Percentiles rank a stretch among this genome's conserved stretches.
Evolutionary conservation across 2,888 invertebrate genomes (phyloP).

Genomic region (Thereva unica): DNA sequence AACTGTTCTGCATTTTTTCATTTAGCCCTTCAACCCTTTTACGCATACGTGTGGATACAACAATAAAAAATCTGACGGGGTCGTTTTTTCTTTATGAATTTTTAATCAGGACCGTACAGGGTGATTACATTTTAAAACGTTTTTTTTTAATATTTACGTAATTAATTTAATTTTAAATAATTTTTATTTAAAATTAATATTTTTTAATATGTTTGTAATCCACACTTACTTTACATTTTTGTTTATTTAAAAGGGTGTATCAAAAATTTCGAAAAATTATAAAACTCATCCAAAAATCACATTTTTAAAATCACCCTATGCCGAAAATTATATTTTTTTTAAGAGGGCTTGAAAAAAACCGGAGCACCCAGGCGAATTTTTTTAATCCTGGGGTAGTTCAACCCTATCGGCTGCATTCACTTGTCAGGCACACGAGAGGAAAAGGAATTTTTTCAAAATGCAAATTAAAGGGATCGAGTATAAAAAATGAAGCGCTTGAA

Average conservation of each 20-base stretch:
- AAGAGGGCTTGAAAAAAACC: neutral
- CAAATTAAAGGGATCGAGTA: constrained; percentile 32
- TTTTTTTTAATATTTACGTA: neutral
- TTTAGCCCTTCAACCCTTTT: constrained; percentile 24
- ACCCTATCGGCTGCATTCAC: constrained; percentile 32
- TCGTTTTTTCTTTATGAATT: constrained; percentile 24
- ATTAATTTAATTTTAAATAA: too few relatives aligned
- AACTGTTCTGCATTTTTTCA: neutral
- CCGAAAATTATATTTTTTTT: neutral
- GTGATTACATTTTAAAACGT: neutral
- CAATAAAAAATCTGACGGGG: constrained; percentile 18
- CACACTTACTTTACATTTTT: too few relatives aligned
- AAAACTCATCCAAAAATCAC: neutral
- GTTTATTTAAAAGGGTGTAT: neutral
- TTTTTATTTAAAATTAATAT: too few relatives aligned
- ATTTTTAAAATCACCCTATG: constrained; percentile 3
- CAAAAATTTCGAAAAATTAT: constrained; percentile 4
- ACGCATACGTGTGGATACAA: neutral
- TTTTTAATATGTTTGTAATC: too few relatives aligned
- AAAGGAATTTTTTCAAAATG: constrained; percentile 34
- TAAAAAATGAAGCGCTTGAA: constrained; percentile 12
- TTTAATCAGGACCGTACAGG: constrained; percentile 19
- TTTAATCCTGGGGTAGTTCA: constrained; percentile 23
- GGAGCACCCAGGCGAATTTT: constrained; percentile 18
- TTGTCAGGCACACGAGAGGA: constrained; percentile 19